A percentile compares a stretch with the other conserved stretches of the same genome.
These are phyloP conservation scores for Nothura maculosa DNA, from an alignment of 2,797 vertebrate genomes.

Conservation along the genomic window DNA sequence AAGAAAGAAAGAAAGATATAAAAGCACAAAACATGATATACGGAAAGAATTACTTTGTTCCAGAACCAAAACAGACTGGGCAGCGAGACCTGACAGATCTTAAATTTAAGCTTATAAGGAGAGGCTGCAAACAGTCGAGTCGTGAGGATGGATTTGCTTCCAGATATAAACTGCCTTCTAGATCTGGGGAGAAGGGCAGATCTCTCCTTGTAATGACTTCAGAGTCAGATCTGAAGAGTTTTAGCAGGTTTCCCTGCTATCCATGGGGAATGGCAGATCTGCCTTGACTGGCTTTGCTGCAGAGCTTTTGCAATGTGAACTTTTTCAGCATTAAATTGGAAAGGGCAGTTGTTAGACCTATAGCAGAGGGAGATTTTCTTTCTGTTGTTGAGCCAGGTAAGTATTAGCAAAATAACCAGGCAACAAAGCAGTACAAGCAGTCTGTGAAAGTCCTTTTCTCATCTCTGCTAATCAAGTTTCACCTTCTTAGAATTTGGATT, in stretches of 20 bases:
- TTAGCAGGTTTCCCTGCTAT: background rate
- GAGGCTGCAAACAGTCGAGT: background rate
- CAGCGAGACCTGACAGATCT: background rate
- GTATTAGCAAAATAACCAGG: background rate
- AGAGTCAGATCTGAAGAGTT: background rate
- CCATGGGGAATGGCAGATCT: background rate
- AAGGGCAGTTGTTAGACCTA: background rate
- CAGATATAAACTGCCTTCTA: background rate
- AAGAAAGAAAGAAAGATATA: background rate
- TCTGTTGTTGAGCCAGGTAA: background rate
- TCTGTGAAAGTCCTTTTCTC: background rate
- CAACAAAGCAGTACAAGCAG: background rate
- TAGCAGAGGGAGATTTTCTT: background rate
- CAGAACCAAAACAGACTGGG: background rate
- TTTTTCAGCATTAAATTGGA: background rate
- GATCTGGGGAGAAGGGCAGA: background rate
- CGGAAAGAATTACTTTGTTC: background rate
- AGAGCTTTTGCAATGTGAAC: background rate
- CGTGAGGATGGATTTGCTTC: background rate
- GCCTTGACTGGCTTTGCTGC: background rate
- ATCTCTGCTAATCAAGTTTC: background rate
- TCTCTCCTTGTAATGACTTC: background rate
- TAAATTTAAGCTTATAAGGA: background rate
- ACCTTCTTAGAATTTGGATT: background rate
- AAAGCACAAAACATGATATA: background rate